Evolutionary conservation across 2,113 vertebrate genomes (phyloP).

Genomic region (Hippocampus comes): DNA sequence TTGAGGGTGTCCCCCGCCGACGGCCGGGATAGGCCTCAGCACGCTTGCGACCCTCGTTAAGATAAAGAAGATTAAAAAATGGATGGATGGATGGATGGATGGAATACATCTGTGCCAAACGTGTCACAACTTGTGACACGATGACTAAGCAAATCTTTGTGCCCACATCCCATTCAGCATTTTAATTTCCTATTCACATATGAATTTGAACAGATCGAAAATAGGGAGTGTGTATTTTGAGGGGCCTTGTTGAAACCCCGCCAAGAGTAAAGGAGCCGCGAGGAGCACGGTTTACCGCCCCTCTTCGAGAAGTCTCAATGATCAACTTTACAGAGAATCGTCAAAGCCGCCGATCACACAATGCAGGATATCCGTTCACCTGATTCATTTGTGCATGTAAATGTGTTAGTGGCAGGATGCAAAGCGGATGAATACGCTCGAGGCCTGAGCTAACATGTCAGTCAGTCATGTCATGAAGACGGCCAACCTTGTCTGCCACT

Average conservation of each 20-base stretch:
- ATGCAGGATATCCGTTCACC: neutral
- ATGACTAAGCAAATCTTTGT: too few relatives aligned
- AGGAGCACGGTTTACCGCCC: too few relatives aligned
- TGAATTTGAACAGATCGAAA: too few relatives aligned
- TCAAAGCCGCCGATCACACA: neutral
- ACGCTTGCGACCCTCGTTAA: too few relatives aligned
- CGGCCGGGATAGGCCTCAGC: too few relatives aligned
- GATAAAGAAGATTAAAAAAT: too few relatives aligned
- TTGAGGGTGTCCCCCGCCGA: too few relatives aligned
- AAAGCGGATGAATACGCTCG: neutral
- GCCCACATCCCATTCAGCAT: too few relatives aligned
- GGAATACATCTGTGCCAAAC: neutral
- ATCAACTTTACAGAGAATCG: neutral
- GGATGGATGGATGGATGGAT: too few relatives aligned
- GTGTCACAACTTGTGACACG: neutral
- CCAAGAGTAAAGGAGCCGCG: too few relatives aligned
- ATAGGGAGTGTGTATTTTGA: neutral
- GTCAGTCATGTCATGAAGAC: constrained; percentile 2
- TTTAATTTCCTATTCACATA: too few relatives aligned
- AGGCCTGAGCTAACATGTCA: neutral
- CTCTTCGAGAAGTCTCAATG: too few relatives aligned
- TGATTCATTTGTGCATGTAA: neutral
- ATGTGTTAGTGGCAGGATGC: neutral
- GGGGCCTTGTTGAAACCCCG: neutral
- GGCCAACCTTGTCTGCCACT: constrained; percentile 3